A percentile compares a stretch with the other conserved stretches of the same genome.
These are phyloP conservation scores for Alexandromys fortis DNA, from an alignment of 2,113 vertebrate genomes.

Conservation along the genomic window DNA sequence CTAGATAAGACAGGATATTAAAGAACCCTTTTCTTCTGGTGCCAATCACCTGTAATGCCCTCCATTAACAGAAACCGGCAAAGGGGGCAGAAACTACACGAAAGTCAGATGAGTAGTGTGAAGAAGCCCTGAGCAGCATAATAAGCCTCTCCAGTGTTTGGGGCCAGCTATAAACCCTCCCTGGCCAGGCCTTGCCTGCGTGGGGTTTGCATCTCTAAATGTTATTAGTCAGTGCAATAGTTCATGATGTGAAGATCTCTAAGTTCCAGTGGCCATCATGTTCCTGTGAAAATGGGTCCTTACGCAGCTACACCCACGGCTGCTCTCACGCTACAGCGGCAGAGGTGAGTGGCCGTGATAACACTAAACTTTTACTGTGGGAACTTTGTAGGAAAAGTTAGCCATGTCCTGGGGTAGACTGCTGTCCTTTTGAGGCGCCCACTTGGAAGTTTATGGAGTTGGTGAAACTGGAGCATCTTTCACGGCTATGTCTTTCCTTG, in stretches of 20 bases:
- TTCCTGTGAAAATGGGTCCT: neutral
- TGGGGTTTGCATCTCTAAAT: constrained; percentile 35
- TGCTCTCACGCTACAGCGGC: neutral
- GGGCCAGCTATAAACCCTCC: neutral
- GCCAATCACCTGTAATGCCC: neutral
- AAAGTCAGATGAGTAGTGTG: neutral
- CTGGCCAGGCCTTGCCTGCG: neutral
- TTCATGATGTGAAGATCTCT: constrained; percentile 3
- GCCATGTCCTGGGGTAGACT: neutral
- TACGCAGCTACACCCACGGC: neutral
- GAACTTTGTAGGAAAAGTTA: neutral
- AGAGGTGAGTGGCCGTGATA: neutral
- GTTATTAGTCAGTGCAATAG: neutral
- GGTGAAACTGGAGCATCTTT: neutral
- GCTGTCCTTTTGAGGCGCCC: neutral
- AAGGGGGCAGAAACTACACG: neutral
- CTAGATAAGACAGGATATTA: neutral
- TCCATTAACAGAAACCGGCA: neutral
- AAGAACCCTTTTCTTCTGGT: neutral
- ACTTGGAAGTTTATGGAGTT: neutral
- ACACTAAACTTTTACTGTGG: neutral
- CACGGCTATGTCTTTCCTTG: neutral
- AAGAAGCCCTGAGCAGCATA: neutral
- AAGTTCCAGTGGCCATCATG: neutral
- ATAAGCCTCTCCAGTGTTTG: too few species aligned